Percentiles rank a stretch among this genome's conserved stretches.
phyloP scores from a whole-genome alignment of 2,113 vertebrate genomes.

The Cebus imitator region DNA sequence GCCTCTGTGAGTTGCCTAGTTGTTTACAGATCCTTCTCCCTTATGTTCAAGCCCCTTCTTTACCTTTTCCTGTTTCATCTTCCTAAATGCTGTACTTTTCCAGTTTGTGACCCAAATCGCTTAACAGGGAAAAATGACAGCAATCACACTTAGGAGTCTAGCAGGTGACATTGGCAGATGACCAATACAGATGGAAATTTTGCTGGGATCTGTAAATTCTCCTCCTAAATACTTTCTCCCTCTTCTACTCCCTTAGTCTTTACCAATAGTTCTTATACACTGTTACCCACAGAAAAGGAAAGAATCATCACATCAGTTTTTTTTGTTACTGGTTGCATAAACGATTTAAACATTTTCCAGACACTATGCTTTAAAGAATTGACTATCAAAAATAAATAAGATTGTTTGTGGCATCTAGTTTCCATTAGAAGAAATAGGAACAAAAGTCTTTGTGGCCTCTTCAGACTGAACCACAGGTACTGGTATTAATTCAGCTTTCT shows the following conservation, averaged over 20 bases:
- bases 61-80: neutral
- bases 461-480: neutral
- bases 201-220: neutral
- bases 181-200: neutral
- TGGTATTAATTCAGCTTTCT: slow-evolving; percentile 30
- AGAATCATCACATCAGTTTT: neutral
- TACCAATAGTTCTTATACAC: neutral
- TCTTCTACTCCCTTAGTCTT: neutral
- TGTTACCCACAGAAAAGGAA: neutral
- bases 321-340: neutral
- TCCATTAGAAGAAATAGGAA: slow-evolving; percentile 13
- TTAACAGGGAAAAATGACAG: neutral
- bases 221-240: neutral
- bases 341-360: neutral
- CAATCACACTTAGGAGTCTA: neutral
- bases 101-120: neutral
- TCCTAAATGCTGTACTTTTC: neutral
- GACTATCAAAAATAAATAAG: neutral
- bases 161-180: neutral
- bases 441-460: neutral
- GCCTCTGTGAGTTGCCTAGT: neutral
- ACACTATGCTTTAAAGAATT: neutral
- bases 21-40: neutral
- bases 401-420: slow-evolving; percentile 34
- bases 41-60: neutral